A percentile compares a stretch with the other conserved stretches of the same genome.
Conservation (phyloP, 2,797 vertebrate species). For the Coccyzus lansbergi region DNA sequence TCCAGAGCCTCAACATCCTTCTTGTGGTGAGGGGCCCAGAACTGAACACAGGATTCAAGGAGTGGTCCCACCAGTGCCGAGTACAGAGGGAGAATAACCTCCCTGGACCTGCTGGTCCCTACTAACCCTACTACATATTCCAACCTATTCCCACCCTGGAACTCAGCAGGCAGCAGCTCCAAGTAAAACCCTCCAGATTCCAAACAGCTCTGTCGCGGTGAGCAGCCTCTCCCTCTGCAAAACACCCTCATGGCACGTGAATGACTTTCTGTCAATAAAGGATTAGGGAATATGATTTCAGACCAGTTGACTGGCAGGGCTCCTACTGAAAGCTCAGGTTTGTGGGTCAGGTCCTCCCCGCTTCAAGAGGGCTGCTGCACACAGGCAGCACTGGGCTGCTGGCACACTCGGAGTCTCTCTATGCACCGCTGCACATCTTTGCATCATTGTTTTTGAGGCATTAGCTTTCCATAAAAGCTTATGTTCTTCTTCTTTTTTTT, state of each 20-base stretch:
- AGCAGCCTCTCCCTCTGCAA: neutral
- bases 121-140: too few species aligned
- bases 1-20: too few species aligned
- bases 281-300: neutral
- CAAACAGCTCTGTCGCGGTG: neutral
- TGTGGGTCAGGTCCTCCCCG: neutral
- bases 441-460: neutral
- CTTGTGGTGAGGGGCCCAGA: too few species aligned
- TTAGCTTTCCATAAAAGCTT: slow-evolving; percentile 13
- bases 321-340: neutral
- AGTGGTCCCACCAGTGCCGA: too few species aligned
- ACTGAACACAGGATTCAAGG: too few species aligned
- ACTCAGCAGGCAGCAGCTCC: neutral
- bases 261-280: neutral
- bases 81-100: too few species aligned
- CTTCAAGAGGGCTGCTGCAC: neutral
- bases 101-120: too few species aligned
- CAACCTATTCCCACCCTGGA: too few species aligned
- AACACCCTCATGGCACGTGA: neutral
- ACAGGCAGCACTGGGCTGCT: neutral
- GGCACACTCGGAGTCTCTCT: rapidly evolving
- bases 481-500: neutral
- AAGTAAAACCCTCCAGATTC: neutral
- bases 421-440: neutral
- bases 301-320: neutral